Conservation (phyloP, 2,113 vertebrate species). For the Cyrtonyx montezumae region DNA sequence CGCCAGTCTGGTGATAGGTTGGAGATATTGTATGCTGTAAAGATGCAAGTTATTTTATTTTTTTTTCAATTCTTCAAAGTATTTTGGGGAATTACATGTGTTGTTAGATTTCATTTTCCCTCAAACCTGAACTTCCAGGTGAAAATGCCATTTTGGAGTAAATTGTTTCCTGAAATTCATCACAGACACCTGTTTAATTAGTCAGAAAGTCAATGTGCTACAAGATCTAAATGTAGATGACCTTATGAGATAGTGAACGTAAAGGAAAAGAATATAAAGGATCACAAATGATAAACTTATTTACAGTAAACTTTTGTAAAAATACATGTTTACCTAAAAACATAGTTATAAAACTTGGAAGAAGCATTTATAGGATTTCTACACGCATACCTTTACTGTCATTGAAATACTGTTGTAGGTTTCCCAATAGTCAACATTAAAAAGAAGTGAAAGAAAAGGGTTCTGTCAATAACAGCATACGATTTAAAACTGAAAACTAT, state of each 20-base stretch:
- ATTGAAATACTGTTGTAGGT: background rate
- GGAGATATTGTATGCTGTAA: background rate
- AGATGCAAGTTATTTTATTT: background rate
- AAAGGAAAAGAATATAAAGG: background rate
- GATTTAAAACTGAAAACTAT: constrained; percentile 50
- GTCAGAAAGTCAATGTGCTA: background rate
- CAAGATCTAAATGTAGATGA: background rate
- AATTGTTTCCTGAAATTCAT: background rate
- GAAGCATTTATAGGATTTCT: background rate
- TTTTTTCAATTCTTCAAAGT: background rate
- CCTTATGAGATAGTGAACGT: background rate
- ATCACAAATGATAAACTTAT: background rate
- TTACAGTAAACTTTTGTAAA: background rate
- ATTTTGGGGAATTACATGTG: background rate
- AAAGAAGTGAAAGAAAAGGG: background rate
- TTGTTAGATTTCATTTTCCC: background rate
- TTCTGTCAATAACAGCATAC: background rate
- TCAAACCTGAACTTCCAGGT: background rate
- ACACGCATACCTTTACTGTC: background rate
- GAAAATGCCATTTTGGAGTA: background rate
- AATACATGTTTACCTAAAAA: background rate
- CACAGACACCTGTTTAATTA: background rate
- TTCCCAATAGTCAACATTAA: constrained; percentile 27
- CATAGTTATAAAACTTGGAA: background rate
- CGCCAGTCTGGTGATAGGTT: background rate